phyloP scores from a whole-genome alignment of 2,797 vertebrate species.

The Gymnopithys bicolor region DNA sequence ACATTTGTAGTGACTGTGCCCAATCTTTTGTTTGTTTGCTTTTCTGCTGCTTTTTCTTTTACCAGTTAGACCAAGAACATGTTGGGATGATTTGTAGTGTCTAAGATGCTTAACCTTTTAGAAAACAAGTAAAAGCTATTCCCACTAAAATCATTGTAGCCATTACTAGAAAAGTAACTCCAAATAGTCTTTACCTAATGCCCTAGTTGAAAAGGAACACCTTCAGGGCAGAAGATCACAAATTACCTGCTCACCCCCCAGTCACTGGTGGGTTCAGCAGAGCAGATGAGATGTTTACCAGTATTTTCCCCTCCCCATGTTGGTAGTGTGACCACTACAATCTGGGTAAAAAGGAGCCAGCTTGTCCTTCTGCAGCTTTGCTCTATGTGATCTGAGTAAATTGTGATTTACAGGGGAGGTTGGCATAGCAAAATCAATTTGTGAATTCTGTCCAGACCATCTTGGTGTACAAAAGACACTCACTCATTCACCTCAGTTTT shows the following conservation, averaged over 20 bases:
- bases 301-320: neutral
- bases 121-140: neutral
- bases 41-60: neutral
- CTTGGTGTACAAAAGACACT: neutral
- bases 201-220: neutral
- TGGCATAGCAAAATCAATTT: neutral
- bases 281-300: neutral
- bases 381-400: neutral
- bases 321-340: neutral
- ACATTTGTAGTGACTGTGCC: neutral
- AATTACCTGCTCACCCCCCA: neutral
- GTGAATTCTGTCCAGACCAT: neutral
- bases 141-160: neutral
- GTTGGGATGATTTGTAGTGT: neutral
- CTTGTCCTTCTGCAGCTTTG: neutral
- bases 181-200: neutral
- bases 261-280: neutral
- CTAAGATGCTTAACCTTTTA: neutral
- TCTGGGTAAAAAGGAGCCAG: neutral
- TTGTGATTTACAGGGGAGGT: neutral
- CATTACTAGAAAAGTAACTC: neutral
- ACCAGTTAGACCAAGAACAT: neutral
- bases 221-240: neutral
- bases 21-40: neutral
- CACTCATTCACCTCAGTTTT: neutral